Percentiles rank a stretch among this genome's conserved stretches.
These are phyloP conservation scores for Trachelus tabidus DNA, from an alignment of 2,888 invertebrate genomes.

Conservation along the genomic window DNA sequence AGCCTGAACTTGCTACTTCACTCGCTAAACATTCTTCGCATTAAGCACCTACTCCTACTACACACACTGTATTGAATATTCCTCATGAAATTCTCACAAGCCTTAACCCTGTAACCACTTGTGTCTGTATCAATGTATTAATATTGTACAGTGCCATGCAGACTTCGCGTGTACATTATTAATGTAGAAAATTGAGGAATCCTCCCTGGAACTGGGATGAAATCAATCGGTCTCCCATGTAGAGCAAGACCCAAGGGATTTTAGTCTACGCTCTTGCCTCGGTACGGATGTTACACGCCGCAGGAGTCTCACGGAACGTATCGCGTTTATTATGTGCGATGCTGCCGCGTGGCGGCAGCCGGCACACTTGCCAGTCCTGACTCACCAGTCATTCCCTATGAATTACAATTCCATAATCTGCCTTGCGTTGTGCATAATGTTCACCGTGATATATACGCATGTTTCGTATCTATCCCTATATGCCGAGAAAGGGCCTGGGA, in stretches of 20 bases:
- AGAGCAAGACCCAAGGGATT: neutral
- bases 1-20: neutral
- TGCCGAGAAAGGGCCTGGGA: neutral
- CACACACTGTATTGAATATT: neutral
- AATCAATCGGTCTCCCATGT: neutral
- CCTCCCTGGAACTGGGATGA: neutral
- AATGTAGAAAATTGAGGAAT: neutral
- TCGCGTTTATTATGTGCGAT: neutral
- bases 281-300: neutral
- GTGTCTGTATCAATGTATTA: neutral
- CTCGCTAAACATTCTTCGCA: neutral
- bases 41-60: neutral
- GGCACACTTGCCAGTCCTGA: slow-evolving; percentile 24
- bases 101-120: neutral
- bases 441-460: neutral
- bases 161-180: neutral
- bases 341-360: slow-evolving; percentile 48
- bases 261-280: neutral
- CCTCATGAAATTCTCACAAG: neutral
- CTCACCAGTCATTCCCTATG: slow-evolving; percentile 34
- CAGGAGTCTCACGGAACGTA: neutral
- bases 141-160: neutral
- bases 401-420: slow-evolving; percentile 56
- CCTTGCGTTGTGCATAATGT: slow-evolving; percentile 20
- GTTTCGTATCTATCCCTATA: neutral